Conservation (phyloP, 2,797 vertebrate genomes). For the Huso huso region DNA sequence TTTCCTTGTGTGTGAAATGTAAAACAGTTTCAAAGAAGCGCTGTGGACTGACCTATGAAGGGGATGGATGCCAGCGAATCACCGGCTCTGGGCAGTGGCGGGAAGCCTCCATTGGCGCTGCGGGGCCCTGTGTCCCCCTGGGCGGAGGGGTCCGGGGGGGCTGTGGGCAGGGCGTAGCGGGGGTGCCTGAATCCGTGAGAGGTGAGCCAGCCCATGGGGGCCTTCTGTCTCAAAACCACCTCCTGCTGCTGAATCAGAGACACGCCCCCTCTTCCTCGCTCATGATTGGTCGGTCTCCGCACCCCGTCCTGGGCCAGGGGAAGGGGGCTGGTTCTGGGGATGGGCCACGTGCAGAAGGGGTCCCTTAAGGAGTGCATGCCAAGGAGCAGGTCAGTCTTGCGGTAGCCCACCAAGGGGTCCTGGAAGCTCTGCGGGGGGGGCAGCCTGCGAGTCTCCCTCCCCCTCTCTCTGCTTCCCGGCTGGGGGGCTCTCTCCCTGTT, state of each 20-base stretch:
- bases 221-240: slow-evolving; percentile 86
- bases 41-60: slow-evolving; percentile 79
- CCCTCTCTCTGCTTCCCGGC: slow-evolving; percentile 29
- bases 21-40: no score
- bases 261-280: slow-evolving; percentile 48
- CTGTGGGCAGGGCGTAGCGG: slow-evolving; percentile 70
- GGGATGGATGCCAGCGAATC: slow-evolving; percentile 93
- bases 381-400: slow-evolving; percentile 81
- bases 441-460: slow-evolving; percentile 35
- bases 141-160: slow-evolving; percentile 57
- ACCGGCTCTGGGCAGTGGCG: slow-evolving; percentile 69
- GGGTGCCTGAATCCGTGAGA: slow-evolving; percentile 64
- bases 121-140: slow-evolving; percentile 13
- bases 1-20: no score
- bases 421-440: slow-evolving; percentile 63
- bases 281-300: slow-evolving; percentile 59
- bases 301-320: slow-evolving; percentile 46
- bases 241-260: slow-evolving; percentile 64
- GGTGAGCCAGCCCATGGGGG: slow-evolving; percentile 75
- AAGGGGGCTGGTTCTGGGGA: slow-evolving; percentile 46
- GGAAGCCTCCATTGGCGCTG: slow-evolving; percentile 58
- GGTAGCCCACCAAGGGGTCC: slow-evolving; percentile 82
- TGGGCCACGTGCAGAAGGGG: slow-evolving; percentile 73
- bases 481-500: slow-evolving; percentile 17
- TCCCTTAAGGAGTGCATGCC: slow-evolving; percentile 87